A percentile compares a stretch with the other conserved stretches of the same genome.
Evolutionary conservation across 1,140 invertebrate genomes (phyloP).

Genomic region (Argopecten irradians): DNA sequence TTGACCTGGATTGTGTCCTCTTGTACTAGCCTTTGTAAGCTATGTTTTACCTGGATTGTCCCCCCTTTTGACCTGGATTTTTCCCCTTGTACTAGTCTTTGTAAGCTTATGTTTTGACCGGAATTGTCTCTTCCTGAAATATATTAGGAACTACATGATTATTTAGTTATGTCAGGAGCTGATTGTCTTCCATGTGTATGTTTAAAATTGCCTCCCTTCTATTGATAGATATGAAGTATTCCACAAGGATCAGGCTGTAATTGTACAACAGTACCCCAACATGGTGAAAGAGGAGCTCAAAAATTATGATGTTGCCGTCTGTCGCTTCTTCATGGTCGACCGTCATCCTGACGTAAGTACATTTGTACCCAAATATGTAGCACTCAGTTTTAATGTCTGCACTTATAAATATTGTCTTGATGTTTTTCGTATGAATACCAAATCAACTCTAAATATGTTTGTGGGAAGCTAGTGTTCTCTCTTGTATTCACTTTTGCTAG

Average conservation of each 20-base stretch:
- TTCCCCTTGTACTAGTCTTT: background rate
- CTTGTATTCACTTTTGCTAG: no score
- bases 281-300: slow-evolving; percentile 73
- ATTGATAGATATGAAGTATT: slow-evolving; percentile 71
- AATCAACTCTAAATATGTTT: no score
- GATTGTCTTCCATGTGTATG: background rate
- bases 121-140: no score
- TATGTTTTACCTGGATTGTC: background rate
- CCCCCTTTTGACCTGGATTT: background rate
- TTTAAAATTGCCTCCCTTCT: no score
- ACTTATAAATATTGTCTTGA: background rate
- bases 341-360: slow-evolving; percentile 61
- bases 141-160: no score
- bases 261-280: slow-evolving; percentile 73
- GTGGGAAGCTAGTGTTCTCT: no score
- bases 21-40: no score
- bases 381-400: background rate
- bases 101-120: no score
- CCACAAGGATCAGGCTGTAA: slow-evolving; percentile 68
- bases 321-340: slow-evolving; percentile 70
- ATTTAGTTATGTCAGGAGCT: background rate
- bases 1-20: no score
- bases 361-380: background rate
- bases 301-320: slow-evolving; percentile 71
- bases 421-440: background rate